Conservation (phyloP, 53 echinoderm and acorn worm species). For the Hippasteria phrygiana region DNA sequence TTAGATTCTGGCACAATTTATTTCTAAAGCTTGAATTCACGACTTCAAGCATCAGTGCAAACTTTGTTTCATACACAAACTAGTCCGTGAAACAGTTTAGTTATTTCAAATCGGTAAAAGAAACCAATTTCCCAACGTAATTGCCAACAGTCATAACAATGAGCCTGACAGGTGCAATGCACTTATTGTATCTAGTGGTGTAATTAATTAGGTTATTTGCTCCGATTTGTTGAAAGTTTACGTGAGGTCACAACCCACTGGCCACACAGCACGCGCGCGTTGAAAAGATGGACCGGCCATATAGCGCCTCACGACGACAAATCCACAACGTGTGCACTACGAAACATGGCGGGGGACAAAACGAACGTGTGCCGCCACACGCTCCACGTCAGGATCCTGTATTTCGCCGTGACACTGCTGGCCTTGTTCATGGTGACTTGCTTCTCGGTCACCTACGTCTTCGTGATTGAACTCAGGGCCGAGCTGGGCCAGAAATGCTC, state of each 20-base stretch:
- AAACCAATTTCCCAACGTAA: too few species aligned
- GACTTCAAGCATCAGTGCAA: too few species aligned
- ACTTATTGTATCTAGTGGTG: neutral
- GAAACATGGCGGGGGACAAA: constrained; percentile 45
- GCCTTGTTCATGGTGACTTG: constrained; percentile 25
- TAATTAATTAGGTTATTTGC: constrained; percentile 36
- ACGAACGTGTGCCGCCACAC: neutral
- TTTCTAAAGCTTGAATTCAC: too few species aligned
- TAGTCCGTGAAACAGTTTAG: too few species aligned
- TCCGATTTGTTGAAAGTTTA: constrained; percentile 62
- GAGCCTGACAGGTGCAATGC: neutral
- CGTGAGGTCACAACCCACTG: constrained; percentile 28
- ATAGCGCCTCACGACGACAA: neutral
- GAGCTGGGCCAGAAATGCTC: constrained; percentile 58
- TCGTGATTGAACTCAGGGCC: constrained; percentile 11
- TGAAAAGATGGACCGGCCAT: neutral
- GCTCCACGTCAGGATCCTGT: constrained; percentile 54
- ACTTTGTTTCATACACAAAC: too few species aligned
- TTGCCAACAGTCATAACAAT: too few species aligned
- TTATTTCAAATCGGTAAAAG: too few species aligned
- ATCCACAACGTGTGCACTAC: neutral
- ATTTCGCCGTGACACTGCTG: constrained; percentile 28
- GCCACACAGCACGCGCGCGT: neutral
- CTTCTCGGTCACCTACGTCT: constrained; percentile 45
- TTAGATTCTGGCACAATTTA: too few species aligned